phyloP scores from a whole-genome alignment of 2,888 invertebrate species.

The Drosophila meridiana region DNA sequence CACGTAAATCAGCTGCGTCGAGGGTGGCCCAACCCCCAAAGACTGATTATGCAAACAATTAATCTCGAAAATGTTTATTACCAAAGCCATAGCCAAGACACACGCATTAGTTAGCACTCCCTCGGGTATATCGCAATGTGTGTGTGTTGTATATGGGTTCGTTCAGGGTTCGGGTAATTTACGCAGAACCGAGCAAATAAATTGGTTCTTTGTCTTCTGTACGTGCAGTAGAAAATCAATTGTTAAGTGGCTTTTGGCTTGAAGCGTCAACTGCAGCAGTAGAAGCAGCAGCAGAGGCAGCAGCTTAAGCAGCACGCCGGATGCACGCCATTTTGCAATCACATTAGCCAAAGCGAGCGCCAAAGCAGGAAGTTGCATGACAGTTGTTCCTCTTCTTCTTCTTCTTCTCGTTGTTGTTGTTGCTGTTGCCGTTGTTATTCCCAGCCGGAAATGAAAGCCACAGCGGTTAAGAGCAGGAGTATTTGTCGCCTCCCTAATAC shows the following conservation, averaged over 20 bases:
- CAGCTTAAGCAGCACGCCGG: constrained; percentile 44
- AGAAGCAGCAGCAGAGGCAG: constrained; percentile 26
- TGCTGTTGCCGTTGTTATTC: constrained; percentile 20
- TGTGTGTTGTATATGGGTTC: not conserved
- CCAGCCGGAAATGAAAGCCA: constrained; percentile 66
- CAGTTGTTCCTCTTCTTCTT: constrained; percentile 30
- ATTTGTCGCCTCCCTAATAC: not conserved
- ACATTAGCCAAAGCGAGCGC: constrained; percentile 62
- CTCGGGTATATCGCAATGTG: constrained; percentile 24
- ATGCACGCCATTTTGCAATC: constrained; percentile 74
- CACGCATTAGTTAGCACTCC: constrained; percentile 52
- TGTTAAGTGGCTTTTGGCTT: constrained; percentile 47
- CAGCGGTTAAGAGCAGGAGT: constrained; percentile 23
- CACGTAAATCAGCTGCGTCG: constrained; percentile 66
- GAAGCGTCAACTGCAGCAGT: constrained; percentile 33
- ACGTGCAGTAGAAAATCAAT: constrained; percentile 60
- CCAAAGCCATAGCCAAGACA: constrained; percentile 22
- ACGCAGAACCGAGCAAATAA: constrained; percentile 39
- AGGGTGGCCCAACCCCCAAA: constrained; percentile 15
- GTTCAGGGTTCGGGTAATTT: constrained; percentile 22
- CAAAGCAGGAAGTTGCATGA: constrained; percentile 57
- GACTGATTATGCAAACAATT: constrained; percentile 74
- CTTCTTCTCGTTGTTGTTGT: constrained; percentile 4
- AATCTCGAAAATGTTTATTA: constrained; percentile 72
- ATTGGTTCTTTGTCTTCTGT: constrained; percentile 54